These are phyloP conservation scores for rabbit (Oryctolagus cuniculus) DNA, from an alignment of 2,113 vertebrate species.

Conservation along the genomic window DNA sequence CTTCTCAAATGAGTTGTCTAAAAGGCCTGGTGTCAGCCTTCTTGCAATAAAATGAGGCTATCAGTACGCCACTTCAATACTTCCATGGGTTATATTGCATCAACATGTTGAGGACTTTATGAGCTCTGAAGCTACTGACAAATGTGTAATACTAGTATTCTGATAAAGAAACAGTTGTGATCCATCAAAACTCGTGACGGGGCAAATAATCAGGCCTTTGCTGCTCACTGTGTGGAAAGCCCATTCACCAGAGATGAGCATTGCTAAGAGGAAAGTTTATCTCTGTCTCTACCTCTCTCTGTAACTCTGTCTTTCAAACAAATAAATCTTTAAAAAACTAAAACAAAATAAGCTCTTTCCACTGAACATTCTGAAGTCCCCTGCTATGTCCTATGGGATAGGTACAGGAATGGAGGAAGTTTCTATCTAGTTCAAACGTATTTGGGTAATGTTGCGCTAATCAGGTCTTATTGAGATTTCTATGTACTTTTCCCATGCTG, in stretches of 20 bases:
- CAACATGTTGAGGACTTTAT: background rate
- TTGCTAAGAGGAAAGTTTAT: too few species aligned
- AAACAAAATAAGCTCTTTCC: too few species aligned
- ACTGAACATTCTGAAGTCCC: too few species aligned
- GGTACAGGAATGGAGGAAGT: rapidly evolving
- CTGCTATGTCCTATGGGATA: background rate
- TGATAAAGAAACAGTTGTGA: conserved; percentile 4
- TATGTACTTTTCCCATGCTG: background rate
- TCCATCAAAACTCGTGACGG: background rate
- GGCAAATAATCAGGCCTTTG: background rate
- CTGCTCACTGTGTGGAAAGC: too few species aligned
- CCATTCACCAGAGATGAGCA: too few species aligned
- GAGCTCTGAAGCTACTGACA: background rate
- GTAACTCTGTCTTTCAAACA: too few species aligned
- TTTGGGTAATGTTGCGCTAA: background rate
- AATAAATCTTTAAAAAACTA: too few species aligned
- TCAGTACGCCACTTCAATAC: background rate
- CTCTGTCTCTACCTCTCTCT: too few species aligned
- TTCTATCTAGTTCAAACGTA: background rate
- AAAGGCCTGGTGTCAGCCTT: background rate
- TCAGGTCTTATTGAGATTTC: conserved; percentile 19
- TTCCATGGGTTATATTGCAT: background rate
- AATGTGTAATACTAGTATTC: background rate
- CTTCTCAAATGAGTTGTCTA: conserved; percentile 35
- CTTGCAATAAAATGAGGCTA: conserved; percentile 17